Evolutionary conservation across 1,140 invertebrate species (phyloP), one percentile per base, ranked within the genome.

Genomic region (Zaprionus lachaisei): DNA sequence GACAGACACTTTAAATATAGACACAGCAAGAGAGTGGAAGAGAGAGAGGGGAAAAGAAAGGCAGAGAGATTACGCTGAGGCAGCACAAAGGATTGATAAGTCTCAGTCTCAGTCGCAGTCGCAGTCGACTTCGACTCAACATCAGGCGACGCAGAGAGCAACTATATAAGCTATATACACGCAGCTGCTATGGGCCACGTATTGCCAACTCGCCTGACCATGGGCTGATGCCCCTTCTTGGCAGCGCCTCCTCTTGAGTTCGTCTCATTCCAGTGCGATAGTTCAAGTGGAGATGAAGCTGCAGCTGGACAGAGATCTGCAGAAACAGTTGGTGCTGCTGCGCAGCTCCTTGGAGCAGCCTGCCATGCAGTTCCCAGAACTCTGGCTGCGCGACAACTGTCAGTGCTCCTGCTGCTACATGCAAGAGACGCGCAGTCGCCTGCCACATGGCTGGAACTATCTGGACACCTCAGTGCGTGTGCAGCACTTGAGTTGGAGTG

Each of bases 361-460:
- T 67, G 57, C 81, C 15, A 86, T 94, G 34, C 91, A 94, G 41
- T 96, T 94, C 82, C 95, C 96, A 0, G 93, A 93, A 61, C 93
- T 95, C 17, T 96, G 95, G 95, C 85, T 96, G 38, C 92, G 95
- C 74, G 95, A 96, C 77, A 96, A 96, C 82, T 96, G 96, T 72
- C 94, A 94, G 71, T 96, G 96, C 82, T 68, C 92, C 54, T 63
- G 93, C n/a, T 96, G 96, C 82, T 96, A 95, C 76, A 94, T 96
- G 81, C 70, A 84, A 20, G 92, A 93, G 31, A 95, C 95, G 0
- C 91, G 94, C 74, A 96, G 95, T 61, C 92, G 95, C 12, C 80
- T 95, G 49, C 90, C 90, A 4, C 78, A 91, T 2, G 17, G 79
- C 41, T 92, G 91, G 91, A 79, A 77, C 26, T 77, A 77, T 5